phyloP scores from a whole-genome alignment of 2,888 invertebrate species.

The Xylophagus ater region DNA sequence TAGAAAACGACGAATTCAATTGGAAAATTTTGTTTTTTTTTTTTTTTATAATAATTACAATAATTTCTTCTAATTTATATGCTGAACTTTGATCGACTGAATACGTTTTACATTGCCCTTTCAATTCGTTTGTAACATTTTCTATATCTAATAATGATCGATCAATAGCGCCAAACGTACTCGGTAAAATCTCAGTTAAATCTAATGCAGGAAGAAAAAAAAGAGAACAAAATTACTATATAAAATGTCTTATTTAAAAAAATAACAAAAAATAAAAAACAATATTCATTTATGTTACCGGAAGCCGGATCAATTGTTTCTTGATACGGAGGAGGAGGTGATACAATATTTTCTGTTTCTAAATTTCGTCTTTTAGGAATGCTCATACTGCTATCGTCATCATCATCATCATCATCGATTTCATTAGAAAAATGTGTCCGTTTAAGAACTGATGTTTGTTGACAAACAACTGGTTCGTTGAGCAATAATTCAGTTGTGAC shows the following conservation, averaged over 20 bases:
- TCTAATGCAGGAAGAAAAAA: constrained; percentile 26
- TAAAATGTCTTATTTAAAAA: constrained; percentile 3
- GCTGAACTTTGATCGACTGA: constrained; percentile 28
- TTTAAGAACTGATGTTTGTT: constrained; percentile 14
- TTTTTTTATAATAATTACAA: constrained; percentile 24
- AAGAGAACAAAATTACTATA: constrained; percentile 6
- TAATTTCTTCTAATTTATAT: constrained; percentile 32
- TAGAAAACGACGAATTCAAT: background rate
- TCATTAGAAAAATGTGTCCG: constrained; percentile 12
- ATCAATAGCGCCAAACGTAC: constrained; percentile 31
- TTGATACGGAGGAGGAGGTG: constrained; percentile 9
- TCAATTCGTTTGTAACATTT: constrained; percentile 30
- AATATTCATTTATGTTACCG: constrained; percentile 8
- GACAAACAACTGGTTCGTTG: constrained; percentile 2
- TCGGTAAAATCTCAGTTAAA: constrained; percentile 29
- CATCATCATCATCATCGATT: constrained; percentile 3
- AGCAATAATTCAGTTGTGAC: background rate
- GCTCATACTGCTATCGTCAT: constrained; percentile 7
- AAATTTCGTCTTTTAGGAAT: constrained; percentile 17
- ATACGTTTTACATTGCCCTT: constrained; percentile 29
- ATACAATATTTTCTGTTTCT: constrained; percentile 10
- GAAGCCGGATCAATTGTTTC: constrained; percentile 12
- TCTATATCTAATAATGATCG: constrained; percentile 30
- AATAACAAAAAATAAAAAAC: background rate
- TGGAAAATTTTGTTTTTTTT: background rate